Percentiles rank a stretch among this genome's conserved stretches.
Evolutionary conservation across 92 coral and sea anemone genomes (phyloP).

Genomic region (Actinostola sp.): DNA sequence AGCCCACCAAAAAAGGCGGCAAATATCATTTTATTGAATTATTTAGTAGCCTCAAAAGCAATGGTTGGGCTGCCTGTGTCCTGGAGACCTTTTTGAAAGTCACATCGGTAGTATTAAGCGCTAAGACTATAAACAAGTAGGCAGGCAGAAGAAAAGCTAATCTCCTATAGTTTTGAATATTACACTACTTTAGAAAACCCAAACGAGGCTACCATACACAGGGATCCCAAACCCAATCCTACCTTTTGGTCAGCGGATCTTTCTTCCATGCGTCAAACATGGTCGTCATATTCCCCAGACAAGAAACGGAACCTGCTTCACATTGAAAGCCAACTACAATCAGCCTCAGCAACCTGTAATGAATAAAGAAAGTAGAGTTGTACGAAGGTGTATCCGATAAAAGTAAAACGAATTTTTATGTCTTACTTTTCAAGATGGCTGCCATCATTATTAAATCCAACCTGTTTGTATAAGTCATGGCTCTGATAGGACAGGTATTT

Average conservation of each 20-base stretch:
- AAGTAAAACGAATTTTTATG: neutral
- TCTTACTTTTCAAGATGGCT: constrained; percentile 73
- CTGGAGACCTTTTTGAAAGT: too few species aligned
- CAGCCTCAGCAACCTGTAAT: constrained; percentile 22
- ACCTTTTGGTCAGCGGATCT: constrained; percentile 37
- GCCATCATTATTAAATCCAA: constrained; percentile 68
- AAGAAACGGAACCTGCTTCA: constrained; percentile 14
- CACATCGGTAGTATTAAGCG: too few species aligned
- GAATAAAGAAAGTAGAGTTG: too few species aligned
- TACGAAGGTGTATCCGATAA: too few species aligned
- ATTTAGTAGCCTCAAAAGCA: too few species aligned
- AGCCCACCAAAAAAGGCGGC: too few species aligned
- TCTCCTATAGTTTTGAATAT: too few species aligned
- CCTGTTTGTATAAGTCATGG: constrained; percentile 37
- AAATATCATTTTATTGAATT: too few species aligned
- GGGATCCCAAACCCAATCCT: neutral
- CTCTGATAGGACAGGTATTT: constrained; percentile 32
- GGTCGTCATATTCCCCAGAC: constrained; percentile 34
- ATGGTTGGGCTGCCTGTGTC: too few species aligned
- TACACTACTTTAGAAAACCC: neutral
- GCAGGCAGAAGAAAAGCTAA: too few species aligned
- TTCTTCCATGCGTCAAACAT: constrained; percentile 44
- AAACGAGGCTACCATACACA: neutral
- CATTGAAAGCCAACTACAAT: constrained; percentile 21
- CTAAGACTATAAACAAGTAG: too few species aligned